Evolutionary conservation across 2,113 vertebrate species (phyloP), one percentile per base, ranked within the genome.

Genomic region (Vidua chalybeata): DNA sequence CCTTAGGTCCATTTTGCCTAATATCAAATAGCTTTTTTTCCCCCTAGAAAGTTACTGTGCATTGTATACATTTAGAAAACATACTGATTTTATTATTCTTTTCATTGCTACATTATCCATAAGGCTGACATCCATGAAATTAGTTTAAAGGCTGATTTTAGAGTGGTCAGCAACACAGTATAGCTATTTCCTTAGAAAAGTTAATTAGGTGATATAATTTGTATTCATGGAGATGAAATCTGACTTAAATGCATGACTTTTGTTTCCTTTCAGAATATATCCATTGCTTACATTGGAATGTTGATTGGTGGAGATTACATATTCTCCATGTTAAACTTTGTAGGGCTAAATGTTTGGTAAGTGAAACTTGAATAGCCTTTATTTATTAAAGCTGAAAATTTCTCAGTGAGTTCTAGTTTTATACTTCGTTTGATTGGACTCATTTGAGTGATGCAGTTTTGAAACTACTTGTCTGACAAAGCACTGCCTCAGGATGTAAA

Each of bases 301-400:
- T 98, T 99, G 83, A 66, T 99, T 49, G 99, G 99, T 55, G 99
- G 99, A 96, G 99, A 99, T 96, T 99, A 99, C 73, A 58, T 98
- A 75, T 99, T 99, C 94, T 99, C 99, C 6, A 68, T 98, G 97
- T 96, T 98, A 72, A 99, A 99, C 96, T 99, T 99, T 72, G 59
- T 99, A 27, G 99, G 99, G 22, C 97, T 99, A 96, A 99, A 98
- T 96, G 99, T 99, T 97, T 99, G 99, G 98, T 99, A 97, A 98
- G 98, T 98, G 45, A n/a, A 45, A 67, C 73, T 90, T 82, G n/a
- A 92, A 85, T 77, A 87, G 52, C 35, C 10, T 96, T 59, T 56
- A 45, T 89, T 95, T 90, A 58, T 79, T 86, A 63, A 82, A 74
- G 31, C 19, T 83, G 55, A 89, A 88, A 18, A 49, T 81, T 84